Conservation (phyloP, 2,888 invertebrate genomes). For the Napeogenes sylphis region DNA sequence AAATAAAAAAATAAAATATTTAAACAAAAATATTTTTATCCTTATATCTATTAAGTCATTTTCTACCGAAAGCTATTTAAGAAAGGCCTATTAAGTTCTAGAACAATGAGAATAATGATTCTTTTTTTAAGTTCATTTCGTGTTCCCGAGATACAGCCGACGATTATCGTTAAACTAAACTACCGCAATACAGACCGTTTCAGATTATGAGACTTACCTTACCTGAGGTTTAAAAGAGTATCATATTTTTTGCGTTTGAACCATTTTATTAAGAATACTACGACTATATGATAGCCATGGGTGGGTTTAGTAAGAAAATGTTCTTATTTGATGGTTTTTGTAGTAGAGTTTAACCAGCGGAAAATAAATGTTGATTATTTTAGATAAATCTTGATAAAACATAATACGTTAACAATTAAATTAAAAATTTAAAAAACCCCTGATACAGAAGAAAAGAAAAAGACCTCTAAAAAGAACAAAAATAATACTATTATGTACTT, state of each 20-base stretch:
- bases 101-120: conserved; percentile 17
- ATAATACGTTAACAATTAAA: too few relatives aligned
- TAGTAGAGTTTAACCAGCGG: too few relatives aligned
- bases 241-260: conserved; percentile 21
- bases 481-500: too few relatives aligned
- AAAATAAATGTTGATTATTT: neutral
- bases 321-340: too few relatives aligned
- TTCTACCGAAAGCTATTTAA: neutral
- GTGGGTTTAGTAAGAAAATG: too few relatives aligned
- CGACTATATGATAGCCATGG: neutral
- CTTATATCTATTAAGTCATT: neutral
- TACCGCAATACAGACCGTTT: conserved; percentile 44
- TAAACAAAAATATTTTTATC: too few relatives aligned
- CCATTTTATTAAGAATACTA: conserved; percentile 12
- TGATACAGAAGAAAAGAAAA: too few relatives aligned
- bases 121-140: conserved; percentile 21
- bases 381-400: conserved; percentile 3
- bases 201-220: conserved; percentile 40
- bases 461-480: too few relatives aligned
- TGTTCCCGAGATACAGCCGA: conserved; percentile 30
- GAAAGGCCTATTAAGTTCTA: conserved; percentile 5
- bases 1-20: too few relatives aligned
- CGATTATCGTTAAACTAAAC: conserved; percentile 49
- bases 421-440: too few relatives aligned
- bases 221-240: conserved; percentile 35